These are phyloP conservation scores for Toxotes jaculatrix DNA, from an alignment of 2,113 vertebrate species.

Conservation along the genomic window DNA sequence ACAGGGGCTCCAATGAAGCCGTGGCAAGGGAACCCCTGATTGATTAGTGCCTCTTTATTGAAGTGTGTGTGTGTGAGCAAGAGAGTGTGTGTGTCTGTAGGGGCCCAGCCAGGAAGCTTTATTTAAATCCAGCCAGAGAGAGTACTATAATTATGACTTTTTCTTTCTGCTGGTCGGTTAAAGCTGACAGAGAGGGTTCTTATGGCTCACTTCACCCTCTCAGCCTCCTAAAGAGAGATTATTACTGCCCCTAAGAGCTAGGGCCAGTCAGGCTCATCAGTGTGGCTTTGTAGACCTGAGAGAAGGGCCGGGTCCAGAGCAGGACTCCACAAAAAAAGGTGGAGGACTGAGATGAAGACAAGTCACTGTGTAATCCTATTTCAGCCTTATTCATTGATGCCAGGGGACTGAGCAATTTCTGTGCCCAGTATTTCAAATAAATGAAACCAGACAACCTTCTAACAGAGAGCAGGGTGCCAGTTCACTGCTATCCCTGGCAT, in stretches of 20 bases:
- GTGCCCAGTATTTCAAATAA: slow-evolving; percentile 54
- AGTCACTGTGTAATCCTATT: slow-evolving; percentile 75
- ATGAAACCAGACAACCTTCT: slow-evolving; percentile 16
- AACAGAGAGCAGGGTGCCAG: slow-evolving; percentile 28
- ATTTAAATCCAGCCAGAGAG: slow-evolving; percentile 79
- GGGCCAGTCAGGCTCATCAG: slow-evolving; percentile 76
- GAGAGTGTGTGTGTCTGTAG: slow-evolving; percentile 69
- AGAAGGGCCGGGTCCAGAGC: slow-evolving; percentile 59
- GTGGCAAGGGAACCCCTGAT: slow-evolving; percentile 80
- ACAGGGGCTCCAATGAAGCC: slow-evolving; percentile 78
- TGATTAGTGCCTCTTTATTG: slow-evolving; percentile 86
- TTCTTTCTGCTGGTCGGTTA: slow-evolving; percentile 78
- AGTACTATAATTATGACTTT: slow-evolving; percentile 85
- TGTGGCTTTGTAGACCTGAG: slow-evolving; percentile 62
- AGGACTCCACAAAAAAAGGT: slow-evolving; percentile 48
- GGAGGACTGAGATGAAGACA: slow-evolving; percentile 57
- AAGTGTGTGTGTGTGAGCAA: slow-evolving; percentile 63
- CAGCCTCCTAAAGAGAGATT: slow-evolving; percentile 81
- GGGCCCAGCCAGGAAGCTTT: slow-evolving; percentile 76
- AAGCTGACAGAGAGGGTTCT: slow-evolving; percentile 84
- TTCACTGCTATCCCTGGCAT: slow-evolving; percentile 36
- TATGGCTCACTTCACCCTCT: slow-evolving; percentile 82
- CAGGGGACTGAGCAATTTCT: slow-evolving; percentile 35
- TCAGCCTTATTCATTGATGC: slow-evolving; percentile 57
- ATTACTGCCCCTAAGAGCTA: slow-evolving; percentile 74